phyloP scores from a whole-genome alignment of 2,888 invertebrate genomes.

The Spilosoma lubricipeda region DNA sequence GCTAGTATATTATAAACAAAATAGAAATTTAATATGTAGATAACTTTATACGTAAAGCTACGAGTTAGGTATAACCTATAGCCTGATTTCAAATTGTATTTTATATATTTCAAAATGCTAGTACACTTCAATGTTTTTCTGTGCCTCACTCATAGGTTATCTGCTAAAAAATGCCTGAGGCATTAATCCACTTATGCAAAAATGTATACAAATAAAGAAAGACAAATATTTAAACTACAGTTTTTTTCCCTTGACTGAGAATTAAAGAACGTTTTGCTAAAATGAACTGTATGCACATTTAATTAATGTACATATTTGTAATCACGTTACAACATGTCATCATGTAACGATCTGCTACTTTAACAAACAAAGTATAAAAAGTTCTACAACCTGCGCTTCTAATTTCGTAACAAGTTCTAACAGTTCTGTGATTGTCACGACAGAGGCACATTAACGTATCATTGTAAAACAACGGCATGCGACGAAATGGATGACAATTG shows the following conservation, averaged over 20 bases:
- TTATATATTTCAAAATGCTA: background rate
- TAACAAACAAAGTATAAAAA: constrained; percentile 13
- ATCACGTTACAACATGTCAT: background rate
- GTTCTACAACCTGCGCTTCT: constrained; percentile 7
- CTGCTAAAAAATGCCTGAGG: background rate
- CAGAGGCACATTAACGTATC: constrained; percentile 33
- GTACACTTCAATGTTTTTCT: background rate
- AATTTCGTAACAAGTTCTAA: constrained; percentile 19
- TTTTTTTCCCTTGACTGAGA: background rate
- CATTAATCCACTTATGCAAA: background rate
- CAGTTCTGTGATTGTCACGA: constrained; percentile 35
- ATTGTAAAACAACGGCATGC: constrained; percentile 25
- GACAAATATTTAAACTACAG: background rate
- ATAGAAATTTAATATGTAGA: no score
- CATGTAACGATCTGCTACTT: constrained; percentile 8
- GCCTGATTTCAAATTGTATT: background rate
- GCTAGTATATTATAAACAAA: no score
- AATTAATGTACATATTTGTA: background rate
- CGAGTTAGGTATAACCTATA: background rate
- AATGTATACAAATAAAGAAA: background rate
- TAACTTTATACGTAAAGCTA: background rate
- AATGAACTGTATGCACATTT: background rate
- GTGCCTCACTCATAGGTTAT: background rate
- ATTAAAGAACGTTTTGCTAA: background rate
- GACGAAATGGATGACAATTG: constrained; percentile 12